Conservation (phyloP, 2,888 invertebrate species). For the Gandaritis pyraliata region DNA sequence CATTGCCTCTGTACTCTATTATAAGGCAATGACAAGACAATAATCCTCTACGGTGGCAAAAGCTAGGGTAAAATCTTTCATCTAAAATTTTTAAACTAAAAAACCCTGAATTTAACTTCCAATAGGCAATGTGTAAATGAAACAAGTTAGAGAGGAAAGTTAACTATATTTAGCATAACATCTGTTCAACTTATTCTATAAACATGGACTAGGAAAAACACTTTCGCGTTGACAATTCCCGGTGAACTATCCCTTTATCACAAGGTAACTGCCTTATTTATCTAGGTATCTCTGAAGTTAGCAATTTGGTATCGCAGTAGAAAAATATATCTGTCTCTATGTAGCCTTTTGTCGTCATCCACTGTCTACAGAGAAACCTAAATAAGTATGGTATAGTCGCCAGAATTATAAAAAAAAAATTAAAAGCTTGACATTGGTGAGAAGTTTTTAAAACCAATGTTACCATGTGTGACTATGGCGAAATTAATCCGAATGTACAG, state of each 20-base stretch:
- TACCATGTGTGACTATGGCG: too few relatives aligned
- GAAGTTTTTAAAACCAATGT: too few relatives aligned
- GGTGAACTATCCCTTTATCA: constrained; percentile 38
- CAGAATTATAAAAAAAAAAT: too few relatives aligned
- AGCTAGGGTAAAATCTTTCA: neutral
- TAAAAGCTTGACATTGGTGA: too few relatives aligned
- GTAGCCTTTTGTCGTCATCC: neutral
- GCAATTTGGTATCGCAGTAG: neutral
- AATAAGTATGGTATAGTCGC: too few relatives aligned
- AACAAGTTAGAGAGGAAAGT: constrained; percentile 59
- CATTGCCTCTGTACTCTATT: too few relatives aligned
- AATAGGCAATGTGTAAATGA: constrained; percentile 32
- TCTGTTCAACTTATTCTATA: constrained; percentile 60
- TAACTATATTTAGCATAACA: constrained; percentile 74
- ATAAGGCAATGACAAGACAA: too few relatives aligned
- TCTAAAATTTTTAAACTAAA: too few relatives aligned
- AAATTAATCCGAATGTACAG: too few relatives aligned
- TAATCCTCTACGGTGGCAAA: too few relatives aligned
- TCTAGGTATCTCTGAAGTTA: constrained; percentile 4
- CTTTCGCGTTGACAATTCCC: constrained; percentile 48
- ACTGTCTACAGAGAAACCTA: neutral
- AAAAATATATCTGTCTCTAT: constrained; percentile 4
- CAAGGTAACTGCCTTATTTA: constrained; percentile 39
- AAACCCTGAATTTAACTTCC: too few relatives aligned
- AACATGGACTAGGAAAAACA: constrained; percentile 68